Percentiles rank a stretch among this genome's conserved stretches.
These are phyloP conservation scores for Drosophila neonasuta DNA, from an alignment of 2,888 invertebrate species.

Conservation along the genomic window DNA sequence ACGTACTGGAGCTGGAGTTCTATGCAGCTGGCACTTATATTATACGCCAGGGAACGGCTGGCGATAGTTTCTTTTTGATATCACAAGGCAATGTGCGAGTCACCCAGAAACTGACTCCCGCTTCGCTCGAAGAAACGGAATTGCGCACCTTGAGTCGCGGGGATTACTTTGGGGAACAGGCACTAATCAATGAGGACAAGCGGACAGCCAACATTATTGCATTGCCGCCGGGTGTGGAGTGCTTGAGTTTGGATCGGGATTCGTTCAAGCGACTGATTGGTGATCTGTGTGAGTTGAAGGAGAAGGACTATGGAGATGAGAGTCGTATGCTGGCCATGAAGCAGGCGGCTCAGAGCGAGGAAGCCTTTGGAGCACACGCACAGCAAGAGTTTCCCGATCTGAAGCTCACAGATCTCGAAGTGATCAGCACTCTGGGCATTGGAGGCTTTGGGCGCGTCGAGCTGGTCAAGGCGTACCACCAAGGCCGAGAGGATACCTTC, in stretches of 20 bases:
- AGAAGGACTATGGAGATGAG: constrained; percentile 89
- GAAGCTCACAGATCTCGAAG: constrained; percentile 89
- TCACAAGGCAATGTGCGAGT: constrained; percentile 91
- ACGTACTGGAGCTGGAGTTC: constrained; percentile 93
- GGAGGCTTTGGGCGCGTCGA: constrained; percentile 97
- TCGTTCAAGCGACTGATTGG: constrained; percentile 90
- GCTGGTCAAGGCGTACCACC: constrained; percentile 85
- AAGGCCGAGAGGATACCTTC: constrained; percentile 84
- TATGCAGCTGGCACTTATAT: constrained; percentile 91
- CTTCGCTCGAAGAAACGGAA: constrained; percentile 84
- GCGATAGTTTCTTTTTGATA: constrained; percentile 95
- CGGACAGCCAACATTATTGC: constrained; percentile 97
- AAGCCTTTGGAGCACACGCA: constrained; percentile 79
- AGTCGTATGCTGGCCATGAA: constrained; percentile 82
- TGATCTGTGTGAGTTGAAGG: constrained; percentile 88
- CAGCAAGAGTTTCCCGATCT: constrained; percentile 86
- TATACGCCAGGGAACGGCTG: constrained; percentile 92
- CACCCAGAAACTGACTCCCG: constrained; percentile 86
- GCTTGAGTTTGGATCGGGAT: constrained; percentile 92
- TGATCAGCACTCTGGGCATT: constrained; percentile 93
- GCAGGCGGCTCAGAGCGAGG: constrained; percentile 80
- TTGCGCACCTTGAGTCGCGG: constrained; percentile 89
- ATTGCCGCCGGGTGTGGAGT: constrained; percentile 91
- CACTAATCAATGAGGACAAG: constrained; percentile 92
- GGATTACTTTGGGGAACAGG: constrained; percentile 95